Conservation (phyloP, 1,140 invertebrate species). For the Penaeus indicus region DNA sequence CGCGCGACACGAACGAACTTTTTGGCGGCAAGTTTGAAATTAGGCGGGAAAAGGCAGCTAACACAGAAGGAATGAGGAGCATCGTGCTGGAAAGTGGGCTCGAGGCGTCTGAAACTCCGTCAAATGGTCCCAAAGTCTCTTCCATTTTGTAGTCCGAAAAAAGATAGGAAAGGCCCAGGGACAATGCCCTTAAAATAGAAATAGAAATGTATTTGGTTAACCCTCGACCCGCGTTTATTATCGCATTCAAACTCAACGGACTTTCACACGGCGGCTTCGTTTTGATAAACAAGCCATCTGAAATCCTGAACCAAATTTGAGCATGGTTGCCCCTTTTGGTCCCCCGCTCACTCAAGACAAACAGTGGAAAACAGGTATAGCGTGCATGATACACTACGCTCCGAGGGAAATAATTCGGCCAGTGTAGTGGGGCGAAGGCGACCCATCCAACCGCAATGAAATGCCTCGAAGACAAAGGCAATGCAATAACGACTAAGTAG, state of each 20-base stretch:
- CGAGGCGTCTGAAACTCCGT: constrained; percentile 46
- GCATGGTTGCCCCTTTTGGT: too few species aligned
- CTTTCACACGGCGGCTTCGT: too few species aligned
- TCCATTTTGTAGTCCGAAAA: constrained; percentile 50
- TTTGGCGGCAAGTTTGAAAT: constrained; percentile 22
- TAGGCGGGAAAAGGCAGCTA: constrained; percentile 25
- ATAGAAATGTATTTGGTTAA: background rate
- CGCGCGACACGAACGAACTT: constrained; percentile 22
- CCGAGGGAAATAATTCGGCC: background rate
- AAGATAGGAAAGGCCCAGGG: constrained; percentile 41
- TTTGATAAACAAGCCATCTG: too few species aligned
- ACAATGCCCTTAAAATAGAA: constrained; percentile 40
- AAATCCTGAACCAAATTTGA: too few species aligned
- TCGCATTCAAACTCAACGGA: too few species aligned
- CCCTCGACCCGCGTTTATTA: too few species aligned
- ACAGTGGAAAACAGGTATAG: background rate
- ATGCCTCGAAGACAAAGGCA: background rate
- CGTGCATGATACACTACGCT: background rate
- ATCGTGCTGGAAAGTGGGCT: constrained; percentile 57
- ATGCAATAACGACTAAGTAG: background rate
- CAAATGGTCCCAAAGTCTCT: constrained; percentile 56
- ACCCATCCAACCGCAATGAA: constrained; percentile 7
- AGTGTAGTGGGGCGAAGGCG: constrained; percentile 33
- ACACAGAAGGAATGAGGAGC: constrained; percentile 48
- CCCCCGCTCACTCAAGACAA: background rate